These are phyloP conservation scores for Labroides dimidiatus DNA, from an alignment of 2,797 vertebrate species.

Conservation along the genomic window DNA sequence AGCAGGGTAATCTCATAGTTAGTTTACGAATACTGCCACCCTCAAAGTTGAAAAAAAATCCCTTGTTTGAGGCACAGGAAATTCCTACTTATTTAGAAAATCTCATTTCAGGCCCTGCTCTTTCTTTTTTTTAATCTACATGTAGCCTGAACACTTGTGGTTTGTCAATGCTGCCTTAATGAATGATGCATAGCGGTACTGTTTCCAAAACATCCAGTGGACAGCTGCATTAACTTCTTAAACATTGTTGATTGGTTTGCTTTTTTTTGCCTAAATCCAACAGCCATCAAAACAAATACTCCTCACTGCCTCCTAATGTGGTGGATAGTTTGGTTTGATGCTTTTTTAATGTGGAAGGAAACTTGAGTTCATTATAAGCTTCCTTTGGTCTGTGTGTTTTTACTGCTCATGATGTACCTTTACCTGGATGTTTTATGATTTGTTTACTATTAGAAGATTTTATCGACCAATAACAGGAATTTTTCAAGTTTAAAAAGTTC, in stretches of 20 bases:
- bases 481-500: no score
- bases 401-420: neutral
- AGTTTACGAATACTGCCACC: neutral
- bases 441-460: no score
- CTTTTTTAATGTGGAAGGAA: conserved; percentile 45
- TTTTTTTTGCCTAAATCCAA: conserved; percentile 42
- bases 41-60: neutral
- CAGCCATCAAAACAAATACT: conserved; percentile 48
- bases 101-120: no score
- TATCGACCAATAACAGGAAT: no score
- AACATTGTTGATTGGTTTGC: conserved; percentile 43
- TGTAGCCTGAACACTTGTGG: neutral
- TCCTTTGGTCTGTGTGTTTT: neutral
- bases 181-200: conserved; percentile 11
- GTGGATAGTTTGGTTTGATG: conserved; percentile 17
- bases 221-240: conserved; percentile 22
- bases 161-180: conserved; percentile 31
- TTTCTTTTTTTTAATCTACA: conserved; percentile 7
- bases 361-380: neutral
- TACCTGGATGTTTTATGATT: neutral
- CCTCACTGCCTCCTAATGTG: conserved; percentile 13
- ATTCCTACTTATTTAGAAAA: neutral
- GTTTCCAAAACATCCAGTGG: conserved; percentile 22
- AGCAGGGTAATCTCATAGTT: neutral
- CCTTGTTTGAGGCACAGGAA: neutral